Conservation (phyloP, 92 coral and sea anemone genomes). For the Palythoa grandis region DNA sequence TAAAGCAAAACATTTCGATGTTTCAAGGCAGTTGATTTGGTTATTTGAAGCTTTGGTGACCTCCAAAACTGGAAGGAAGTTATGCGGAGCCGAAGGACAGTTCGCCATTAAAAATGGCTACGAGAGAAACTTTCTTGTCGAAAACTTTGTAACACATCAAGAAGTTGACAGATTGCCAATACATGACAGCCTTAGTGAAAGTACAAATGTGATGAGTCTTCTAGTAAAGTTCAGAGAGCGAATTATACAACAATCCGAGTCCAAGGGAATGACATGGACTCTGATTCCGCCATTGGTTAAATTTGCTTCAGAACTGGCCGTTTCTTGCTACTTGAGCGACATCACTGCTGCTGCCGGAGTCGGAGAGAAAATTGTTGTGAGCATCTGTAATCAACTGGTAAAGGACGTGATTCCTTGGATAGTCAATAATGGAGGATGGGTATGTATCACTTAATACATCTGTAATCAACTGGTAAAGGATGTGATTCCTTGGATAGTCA, state of each 20-base stretch:
- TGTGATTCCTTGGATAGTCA: constrained; percentile 11
- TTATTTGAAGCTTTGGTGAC: constrained; percentile 22
- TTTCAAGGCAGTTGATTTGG: constrained; percentile 12
- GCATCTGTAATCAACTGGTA: constrained; percentile 14
- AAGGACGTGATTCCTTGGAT: constrained; percentile 22
- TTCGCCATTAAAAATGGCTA: background rate
- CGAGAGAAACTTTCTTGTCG: too few species aligned
- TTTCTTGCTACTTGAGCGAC: background rate
- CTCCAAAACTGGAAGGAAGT: constrained; percentile 8
- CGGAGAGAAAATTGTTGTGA: background rate
- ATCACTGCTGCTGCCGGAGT: background rate
- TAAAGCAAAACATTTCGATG: constrained; percentile 16
- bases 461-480: constrained; percentile 6
- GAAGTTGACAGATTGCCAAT: background rate
- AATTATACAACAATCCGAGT: background rate
- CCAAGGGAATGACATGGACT: constrained; percentile 1
- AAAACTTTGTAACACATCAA: background rate
- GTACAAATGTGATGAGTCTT: background rate
- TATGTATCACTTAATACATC: background rate
- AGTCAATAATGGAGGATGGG: constrained; percentile 5
- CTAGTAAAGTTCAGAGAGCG: background rate
- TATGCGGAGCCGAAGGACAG: background rate
- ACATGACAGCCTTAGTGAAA: background rate
- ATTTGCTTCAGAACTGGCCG: constrained; percentile 8
- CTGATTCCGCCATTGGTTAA: constrained; percentile 1